Conservation (phyloP, 1,140 invertebrate genomes). For the Cotesia vestalis region DNA sequence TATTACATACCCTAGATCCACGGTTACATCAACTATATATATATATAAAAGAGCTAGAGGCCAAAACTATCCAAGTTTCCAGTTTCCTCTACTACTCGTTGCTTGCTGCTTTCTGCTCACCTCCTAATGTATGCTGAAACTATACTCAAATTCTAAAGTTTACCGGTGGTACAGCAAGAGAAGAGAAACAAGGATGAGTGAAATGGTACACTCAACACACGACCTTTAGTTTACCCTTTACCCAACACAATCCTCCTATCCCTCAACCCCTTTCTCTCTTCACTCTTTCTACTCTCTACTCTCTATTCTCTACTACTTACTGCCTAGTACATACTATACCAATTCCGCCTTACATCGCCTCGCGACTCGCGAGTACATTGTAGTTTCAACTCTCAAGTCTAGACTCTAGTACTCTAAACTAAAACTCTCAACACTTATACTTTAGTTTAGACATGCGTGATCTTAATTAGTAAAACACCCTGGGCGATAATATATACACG, state of each 20-base stretch:
- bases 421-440: slow-evolving; percentile 17
- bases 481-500: slow-evolving; percentile 36
- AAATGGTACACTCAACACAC: slow-evolving; percentile 26
- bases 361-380: background rate
- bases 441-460: slow-evolving; percentile 60
- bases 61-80: slow-evolving; percentile 61
- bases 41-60: slow-evolving; percentile 40
- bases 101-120: slow-evolving; percentile 40
- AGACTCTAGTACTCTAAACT: background rate
- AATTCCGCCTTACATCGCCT: too few relatives aligned
- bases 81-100: too few relatives aligned
- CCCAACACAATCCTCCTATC: too few relatives aligned
- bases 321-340: too few relatives aligned
- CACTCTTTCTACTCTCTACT: too few relatives aligned
- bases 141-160: slow-evolving; percentile 59
- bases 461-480: slow-evolving; percentile 65
- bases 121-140: slow-evolving; percentile 64
- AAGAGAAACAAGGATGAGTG: slow-evolving; percentile 42
- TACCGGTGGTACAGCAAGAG: slow-evolving; percentile 32
- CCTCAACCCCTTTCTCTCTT: too few relatives aligned
- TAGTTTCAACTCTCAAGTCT: slow-evolving; percentile 31
- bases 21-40: too few relatives aligned
- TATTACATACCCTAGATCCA: too few relatives aligned
- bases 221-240: background rate
- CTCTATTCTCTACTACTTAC: too few relatives aligned